Evolutionary conservation across 2,113 vertebrate genomes (phyloP), one percentile per base, ranked within the genome.

Genomic region (Gnathonemus echidnorhynchus): DNA sequence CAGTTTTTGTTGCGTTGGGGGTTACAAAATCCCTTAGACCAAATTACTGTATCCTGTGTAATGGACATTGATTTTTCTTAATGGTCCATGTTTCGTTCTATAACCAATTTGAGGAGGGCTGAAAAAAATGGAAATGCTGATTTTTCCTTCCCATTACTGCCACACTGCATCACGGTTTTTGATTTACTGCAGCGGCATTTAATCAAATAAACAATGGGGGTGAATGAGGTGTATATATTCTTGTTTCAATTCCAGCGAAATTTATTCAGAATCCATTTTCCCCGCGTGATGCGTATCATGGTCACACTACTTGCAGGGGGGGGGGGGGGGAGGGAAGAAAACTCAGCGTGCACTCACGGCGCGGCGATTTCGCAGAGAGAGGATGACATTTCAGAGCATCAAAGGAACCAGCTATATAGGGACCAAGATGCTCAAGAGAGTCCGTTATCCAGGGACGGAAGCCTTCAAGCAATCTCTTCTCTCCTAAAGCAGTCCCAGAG

Each of bases 11-110:
- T 13, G 58, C 9, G 46, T 39, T 31, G 89, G 48, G 48, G 45
- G 48, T 87, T 49, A 88, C 58, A 45, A 31, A 87, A 74, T 27
- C 85, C 58, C 86, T 52, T 27, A 88, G 86, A 48, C 85, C 85
- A 70, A 74, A 88, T 88, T 56, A 90, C 90, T 56, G 31, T 83
- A 46, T 70, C 86, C 24, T 46, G 42, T 83, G 35, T 83, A 88
- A 77, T 56, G 39, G 86, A 49, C 74, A 58, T 77, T 88, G 89
- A 85, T 85, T 56, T 13, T 39, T 80, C 46, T 85, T 56, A 27
- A 84, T 58, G 50, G 89, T 39, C 19, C 39, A 3, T 84, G 50
- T 62, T 88, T 21, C 45, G 45, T 48, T 62, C 62, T 48, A 74
- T 74, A 74, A 88, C 62, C 88, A 74, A 21, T 70, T 27, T 58